Conservation (phyloP, 1,140 invertebrate species). For the Seison nebaliae region DNA sequence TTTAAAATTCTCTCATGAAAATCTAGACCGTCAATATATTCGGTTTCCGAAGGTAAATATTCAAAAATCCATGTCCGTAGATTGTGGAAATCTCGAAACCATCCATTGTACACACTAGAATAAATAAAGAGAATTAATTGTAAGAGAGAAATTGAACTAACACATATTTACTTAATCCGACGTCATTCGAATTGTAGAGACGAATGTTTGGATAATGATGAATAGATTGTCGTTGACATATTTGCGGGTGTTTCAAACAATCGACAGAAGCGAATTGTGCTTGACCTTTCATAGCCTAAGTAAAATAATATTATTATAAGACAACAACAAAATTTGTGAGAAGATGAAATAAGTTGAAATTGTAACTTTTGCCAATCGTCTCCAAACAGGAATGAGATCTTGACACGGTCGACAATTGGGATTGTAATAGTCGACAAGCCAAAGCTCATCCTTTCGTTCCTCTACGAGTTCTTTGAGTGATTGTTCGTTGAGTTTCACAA, state of each 20-base stretch:
- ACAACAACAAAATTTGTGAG: conserved; percentile 1
- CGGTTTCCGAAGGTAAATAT: conserved; percentile 33
- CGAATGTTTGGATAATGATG: conserved; percentile 43
- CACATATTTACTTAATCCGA: conserved; percentile 32
- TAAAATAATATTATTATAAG: conserved; percentile 7
- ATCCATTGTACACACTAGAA: conserved; percentile 36
- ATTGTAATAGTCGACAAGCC: conserved; percentile 41
- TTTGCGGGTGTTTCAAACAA: conserved; percentile 34
- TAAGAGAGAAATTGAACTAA: not conserved
- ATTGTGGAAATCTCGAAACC: conserved; percentile 34
- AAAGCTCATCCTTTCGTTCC: conserved; percentile 31
- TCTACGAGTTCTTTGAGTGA: conserved; percentile 35
- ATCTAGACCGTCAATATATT: conserved; percentile 15
- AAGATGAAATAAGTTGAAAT: not conserved
- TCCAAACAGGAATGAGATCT: conserved; percentile 37
- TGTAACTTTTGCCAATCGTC: conserved; percentile 32
- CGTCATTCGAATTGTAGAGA: conserved; percentile 36
- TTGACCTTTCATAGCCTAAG: conserved; percentile 27
- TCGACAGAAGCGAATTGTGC: conserved; percentile 42
- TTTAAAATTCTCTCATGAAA: conserved; percentile 18
- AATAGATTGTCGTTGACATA: conserved; percentile 37
- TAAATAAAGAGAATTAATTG: conserved; percentile 13
- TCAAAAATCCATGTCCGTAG: conserved; percentile 36
- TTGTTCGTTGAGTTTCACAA: conserved; percentile 32
- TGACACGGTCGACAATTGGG: conserved; percentile 43